Base-by-base conservation (phyloP, 2,888 invertebrate species). In the Lepeophtheirus nordmannii region DNA sequence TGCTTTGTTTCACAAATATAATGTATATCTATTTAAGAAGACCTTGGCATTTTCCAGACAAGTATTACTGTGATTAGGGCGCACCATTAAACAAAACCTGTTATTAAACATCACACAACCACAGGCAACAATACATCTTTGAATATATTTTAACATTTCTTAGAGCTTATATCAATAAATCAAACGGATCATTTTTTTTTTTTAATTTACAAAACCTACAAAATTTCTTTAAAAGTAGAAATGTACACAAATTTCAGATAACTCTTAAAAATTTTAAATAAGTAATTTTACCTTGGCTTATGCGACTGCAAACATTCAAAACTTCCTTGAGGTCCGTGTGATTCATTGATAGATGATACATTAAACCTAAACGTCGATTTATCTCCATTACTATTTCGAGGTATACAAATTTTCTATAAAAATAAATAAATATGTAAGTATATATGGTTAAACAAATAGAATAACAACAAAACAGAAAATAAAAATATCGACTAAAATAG, bases 281-380 rank as follows among this genome's bases (percentile, higher is more conserved):
- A 58, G 23, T 57, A 62, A 41, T 53, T 41, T 74, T 72, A 78
- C 78, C 76, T 77, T 70, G 76, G 73, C 72, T 78, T 80, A 73
- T 79, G 81, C 75, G 87, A 85, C 73, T 83, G 82, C 74, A 93
- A 83, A 78, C 92, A 93, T 78, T 93, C 92, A 79, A 92, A 89
- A 76, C 90, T 89, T 75, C 92, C 92, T 78, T 89, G 87, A 68
- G 83, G 83, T 75, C 84, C 84, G 77, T 88, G 88, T 79, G 85
- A 85, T 77, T 87, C 87, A 73, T 84, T 82, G 77, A 85, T 84
- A 74, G 82, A 83, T 73, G 86, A 85, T 77, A 89, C 81, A 77
- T 84, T 83, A 75, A 85, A 88, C 79, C 82, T 84, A 80, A 86
- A 89, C 76, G 80, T 77, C 72, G 78, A 75, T 12, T 20, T 38